Conservation (phyloP, 1,140 invertebrate genomes). For the Zaprionus davidi region DNA sequence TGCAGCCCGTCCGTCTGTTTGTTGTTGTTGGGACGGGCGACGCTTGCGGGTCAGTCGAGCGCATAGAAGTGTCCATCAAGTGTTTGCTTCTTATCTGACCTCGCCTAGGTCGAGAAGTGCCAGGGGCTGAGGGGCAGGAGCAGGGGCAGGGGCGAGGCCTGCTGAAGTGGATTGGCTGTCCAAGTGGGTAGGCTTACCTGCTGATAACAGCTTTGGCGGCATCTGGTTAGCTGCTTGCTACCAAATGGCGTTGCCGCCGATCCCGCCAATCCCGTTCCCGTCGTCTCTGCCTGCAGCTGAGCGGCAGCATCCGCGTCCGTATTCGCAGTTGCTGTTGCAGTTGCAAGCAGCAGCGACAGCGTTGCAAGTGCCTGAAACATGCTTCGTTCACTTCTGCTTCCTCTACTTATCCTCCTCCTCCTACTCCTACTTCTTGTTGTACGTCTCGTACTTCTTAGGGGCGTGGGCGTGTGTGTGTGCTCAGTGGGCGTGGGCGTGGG, state of each 20-base stretch:
- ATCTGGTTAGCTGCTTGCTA: slow-evolving; percentile 71
- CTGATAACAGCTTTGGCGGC: slow-evolving; percentile 77
- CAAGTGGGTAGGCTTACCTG: slow-evolving; percentile 60
- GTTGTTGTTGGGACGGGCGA: not conserved
- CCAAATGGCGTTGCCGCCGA: slow-evolving; percentile 32
- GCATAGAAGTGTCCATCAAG: slow-evolving; percentile 73
- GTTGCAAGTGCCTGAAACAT: slow-evolving; percentile 72
- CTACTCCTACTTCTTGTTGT: not conserved
- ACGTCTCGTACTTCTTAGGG: not conserved
- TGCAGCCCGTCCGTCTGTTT: not conserved
- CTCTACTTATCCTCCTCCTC: not conserved
- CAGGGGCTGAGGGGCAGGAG: not conserved
- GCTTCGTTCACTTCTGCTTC: slow-evolving; percentile 12
- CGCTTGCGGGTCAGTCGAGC: slow-evolving; percentile 26
- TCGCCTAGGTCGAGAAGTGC: slow-evolving; percentile 16
- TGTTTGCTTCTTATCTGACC: slow-evolving; percentile 44
- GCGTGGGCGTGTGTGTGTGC: slow-evolving; percentile 18
- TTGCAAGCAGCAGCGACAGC: slow-evolving; percentile 32
- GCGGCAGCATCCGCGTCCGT: slow-evolving; percentile 23
- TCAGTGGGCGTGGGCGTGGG: slow-evolving; percentile 53
- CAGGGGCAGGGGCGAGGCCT: not conserved
- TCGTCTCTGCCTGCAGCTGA: slow-evolving; percentile 24
- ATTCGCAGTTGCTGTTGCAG: slow-evolving; percentile 2
- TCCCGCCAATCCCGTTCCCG: not conserved
- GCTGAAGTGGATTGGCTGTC: slow-evolving; percentile 4